Evolutionary conservation across 1,140 invertebrate species (phyloP).

Genomic region (Atta texana): DNA sequence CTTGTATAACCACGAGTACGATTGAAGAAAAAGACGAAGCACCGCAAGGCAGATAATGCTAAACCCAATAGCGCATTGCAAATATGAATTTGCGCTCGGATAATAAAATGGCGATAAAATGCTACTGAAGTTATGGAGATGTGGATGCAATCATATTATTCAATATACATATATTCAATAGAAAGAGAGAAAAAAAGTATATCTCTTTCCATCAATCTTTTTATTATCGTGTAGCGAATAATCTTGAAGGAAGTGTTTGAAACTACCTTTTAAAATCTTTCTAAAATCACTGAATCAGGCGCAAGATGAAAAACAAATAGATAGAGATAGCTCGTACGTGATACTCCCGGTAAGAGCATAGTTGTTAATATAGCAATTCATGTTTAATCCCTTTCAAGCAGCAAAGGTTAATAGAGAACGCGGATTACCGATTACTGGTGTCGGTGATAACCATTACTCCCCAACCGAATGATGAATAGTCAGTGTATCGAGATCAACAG

Average conservation of each 20-base stretch:
- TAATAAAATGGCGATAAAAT: constrained; percentile 51
- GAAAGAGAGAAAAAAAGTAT: neutral
- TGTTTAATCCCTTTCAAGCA: constrained; percentile 32
- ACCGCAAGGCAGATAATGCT: constrained; percentile 17
- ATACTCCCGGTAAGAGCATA: neutral
- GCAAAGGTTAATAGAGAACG: constrained; percentile 41
- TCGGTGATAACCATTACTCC: constrained; percentile 18
- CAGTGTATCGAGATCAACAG: constrained; percentile 33
- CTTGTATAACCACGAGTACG: constrained; percentile 29
- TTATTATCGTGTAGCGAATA: constrained; percentile 22
- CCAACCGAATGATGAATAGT: constrained; percentile 37
- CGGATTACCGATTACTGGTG: constrained; percentile 44
- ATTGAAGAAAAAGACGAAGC: constrained; percentile 18
- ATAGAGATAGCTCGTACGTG: neutral
- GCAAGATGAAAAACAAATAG: constrained; percentile 52
- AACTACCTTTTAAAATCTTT: constrained; percentile 2
- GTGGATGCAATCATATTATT: neutral
- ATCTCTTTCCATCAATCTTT: neutral
- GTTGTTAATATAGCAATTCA: constrained; percentile 17
- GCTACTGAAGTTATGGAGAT: neutral
- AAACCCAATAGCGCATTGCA: constrained; percentile 41
- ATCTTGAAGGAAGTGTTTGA: neutral
- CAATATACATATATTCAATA: neutral
- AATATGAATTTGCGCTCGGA: constrained; percentile 17
- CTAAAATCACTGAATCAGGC: neutral